Evolutionary conservation across 1,140 invertebrate species (phyloP), one percentile per base, ranked within the genome.

Genomic region (Rhagoletis pomonella): DNA sequence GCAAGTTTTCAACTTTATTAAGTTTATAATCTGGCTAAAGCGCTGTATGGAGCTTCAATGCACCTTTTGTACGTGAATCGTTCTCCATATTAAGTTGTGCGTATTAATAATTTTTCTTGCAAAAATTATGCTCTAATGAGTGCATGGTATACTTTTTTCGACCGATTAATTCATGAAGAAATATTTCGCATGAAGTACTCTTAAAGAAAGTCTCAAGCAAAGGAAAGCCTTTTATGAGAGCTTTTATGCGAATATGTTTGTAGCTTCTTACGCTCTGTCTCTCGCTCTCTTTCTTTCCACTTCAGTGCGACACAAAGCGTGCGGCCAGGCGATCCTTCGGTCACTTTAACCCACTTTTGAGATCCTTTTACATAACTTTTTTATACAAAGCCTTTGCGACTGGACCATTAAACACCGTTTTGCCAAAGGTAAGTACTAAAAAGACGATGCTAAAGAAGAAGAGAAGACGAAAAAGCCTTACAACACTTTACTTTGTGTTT

Each of bases 401-500:
- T 81, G 73, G 73, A 81, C 73, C 73, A 81, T 81, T 81, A 81
- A 81, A 81, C 73, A 81, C 73, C 44, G 47, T 81, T 81, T 81
- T 81, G 44, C 47, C 14, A 81, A 55, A 81, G 19, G 44, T 55
- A 55, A 81, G 47, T 47, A 44, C 14, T 6, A 47, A 42, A 77
- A 77, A 14, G 12, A 4, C 29, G 29, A 29, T 29, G 29, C 29
- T 29, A 29, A 44, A 29, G 65, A 44, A 50, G 39, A 73, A 50
- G 67, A 73, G 47, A 50, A 55, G 44, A 81, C 1, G 73, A n/a
- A 81, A n/a, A 55, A 58, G 47, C 73, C 12, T 81, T 81, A 81
- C 19, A 81, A 81, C 17, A 81, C 55, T 81, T 81, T 42, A 81
- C 73, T 81, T 81, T 81, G 73, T 81, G n/a, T 19, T 77, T 81